These are phyloP conservation scores for Archilochus colubris DNA, from an alignment of 2,113 vertebrate species.

Conservation along the genomic window DNA sequence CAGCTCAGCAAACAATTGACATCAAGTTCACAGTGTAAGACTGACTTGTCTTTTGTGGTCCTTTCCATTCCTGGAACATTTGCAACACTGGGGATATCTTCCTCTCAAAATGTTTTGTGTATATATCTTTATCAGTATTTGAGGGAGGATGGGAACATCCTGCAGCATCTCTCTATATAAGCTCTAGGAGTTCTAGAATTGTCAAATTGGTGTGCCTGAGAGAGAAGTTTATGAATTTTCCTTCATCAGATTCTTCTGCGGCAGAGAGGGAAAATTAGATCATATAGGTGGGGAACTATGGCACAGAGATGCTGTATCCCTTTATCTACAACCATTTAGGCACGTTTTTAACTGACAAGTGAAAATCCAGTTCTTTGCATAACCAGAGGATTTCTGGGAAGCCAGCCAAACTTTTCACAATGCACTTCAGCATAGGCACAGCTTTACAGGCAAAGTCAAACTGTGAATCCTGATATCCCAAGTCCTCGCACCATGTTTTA, in stretches of 20 bases:
- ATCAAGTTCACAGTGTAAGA: background rate
- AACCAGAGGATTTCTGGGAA: conserved; percentile 12
- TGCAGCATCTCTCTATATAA: background rate
- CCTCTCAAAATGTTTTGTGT: background rate
- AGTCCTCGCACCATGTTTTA: background rate
- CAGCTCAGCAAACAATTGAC: background rate
- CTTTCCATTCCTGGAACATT: background rate
- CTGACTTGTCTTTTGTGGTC: background rate
- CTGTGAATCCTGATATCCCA: background rate
- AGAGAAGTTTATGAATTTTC: background rate
- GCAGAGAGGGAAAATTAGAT: background rate
- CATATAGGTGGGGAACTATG: background rate
- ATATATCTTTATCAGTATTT: background rate
- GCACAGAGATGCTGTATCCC: background rate
- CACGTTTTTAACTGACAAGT: background rate
- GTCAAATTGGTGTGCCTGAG: background rate
- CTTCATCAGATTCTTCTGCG: background rate
- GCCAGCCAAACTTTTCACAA: background rate
- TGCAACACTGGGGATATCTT: background rate
- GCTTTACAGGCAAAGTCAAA: background rate
- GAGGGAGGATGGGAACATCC: background rate
- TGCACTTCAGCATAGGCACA: fast-evolving
- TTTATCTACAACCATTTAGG: background rate
- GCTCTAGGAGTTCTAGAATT: background rate
- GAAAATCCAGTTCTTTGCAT: background rate